Evolutionary conservation across 1,140 invertebrate species (phyloP), one percentile per base, ranked within the genome.

Genomic region (Drosophila bocki): DNA sequence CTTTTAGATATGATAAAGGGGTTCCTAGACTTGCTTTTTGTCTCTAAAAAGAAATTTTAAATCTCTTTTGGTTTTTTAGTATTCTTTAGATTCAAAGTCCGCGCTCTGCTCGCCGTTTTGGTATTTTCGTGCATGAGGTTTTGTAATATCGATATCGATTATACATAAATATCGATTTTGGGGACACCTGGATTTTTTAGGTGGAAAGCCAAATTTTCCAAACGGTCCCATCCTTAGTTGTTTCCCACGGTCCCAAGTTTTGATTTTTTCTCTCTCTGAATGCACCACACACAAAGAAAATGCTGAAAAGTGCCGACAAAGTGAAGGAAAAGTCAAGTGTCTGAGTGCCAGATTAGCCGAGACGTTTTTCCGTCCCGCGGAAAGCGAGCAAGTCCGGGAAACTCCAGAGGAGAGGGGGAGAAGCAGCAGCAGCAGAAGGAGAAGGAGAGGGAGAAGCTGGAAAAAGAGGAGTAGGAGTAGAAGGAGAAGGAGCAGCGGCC

Each of bases 211-310:
- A 29, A 29, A 5, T 29, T 29, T 29, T 5, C 26, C 5, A 7
- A 4, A 29, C 26, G 26, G 26, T 29, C 26, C 26, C 26, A 29
- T 29, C 26, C 26, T 29, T 6, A 29, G 26, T 29, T 29, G 26
- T 29, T 29, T 29, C 26, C 26, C 26, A 29, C 26, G 56, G 62
- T 62, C 41, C 57, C 57, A 62, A 37, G 53, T 45, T 67, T 67
- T 37, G 57, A 62, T 63, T 63, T 67, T 67, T 50, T 61, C 33
- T 39, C 9, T 29, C 33, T 29, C 33, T 39, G 53, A 41, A 62
- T 60, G 37, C 29, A 59, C 56, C 37, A 29, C 26, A 59, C 26
- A 64, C 63, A 63, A 67, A 67, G 63, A 67, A 67, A 67, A 67
- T 65, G 62, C 39, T 44, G 39, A 65, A 65, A 65, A 65, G 57